Conservation (phyloP, 2,888 invertebrate genomes). For the Sepiola atlantica region DNA sequence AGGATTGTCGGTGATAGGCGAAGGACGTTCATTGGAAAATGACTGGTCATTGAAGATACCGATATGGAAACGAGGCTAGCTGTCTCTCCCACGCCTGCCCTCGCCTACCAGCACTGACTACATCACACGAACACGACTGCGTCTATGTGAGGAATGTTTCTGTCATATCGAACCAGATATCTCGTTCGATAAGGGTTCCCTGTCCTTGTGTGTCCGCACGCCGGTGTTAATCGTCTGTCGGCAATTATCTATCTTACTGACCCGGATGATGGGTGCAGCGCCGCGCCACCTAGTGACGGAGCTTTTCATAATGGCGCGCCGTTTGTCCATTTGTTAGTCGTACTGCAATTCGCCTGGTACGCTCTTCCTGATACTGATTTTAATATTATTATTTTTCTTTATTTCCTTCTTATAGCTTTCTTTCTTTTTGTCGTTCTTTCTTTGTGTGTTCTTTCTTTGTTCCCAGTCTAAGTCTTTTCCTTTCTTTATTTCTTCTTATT, state of each 20-base stretch:
- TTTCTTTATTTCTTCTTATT: too few species aligned
- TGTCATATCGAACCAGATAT: constrained; percentile 32
- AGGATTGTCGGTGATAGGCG: neutral
- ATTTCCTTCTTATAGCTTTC: too few species aligned
- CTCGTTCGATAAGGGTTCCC: constrained; percentile 32
- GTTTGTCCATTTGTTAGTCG: neutral
- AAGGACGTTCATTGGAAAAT: neutral
- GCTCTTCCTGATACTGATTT: neutral
- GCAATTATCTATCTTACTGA: constrained; percentile 19
- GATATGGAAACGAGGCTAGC: neutral
- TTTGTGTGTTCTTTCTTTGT: neutral
- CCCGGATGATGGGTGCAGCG: neutral
- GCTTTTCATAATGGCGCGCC: neutral
- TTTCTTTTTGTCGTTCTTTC: too few species aligned
- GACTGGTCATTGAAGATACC: constrained; percentile 1
- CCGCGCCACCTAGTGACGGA: neutral
- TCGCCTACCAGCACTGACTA: neutral
- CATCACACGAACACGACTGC: neutral
- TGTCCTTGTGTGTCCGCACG: neutral
- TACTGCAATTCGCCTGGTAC: neutral
- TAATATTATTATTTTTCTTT: too few species aligned
- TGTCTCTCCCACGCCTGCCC: neutral
- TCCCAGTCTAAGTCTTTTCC: too few species aligned
- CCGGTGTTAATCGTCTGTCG: constrained; percentile 32
- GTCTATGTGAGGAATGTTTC: neutral